phyloP scores from a whole-genome alignment of 2,113 vertebrate species.

The Aspiorhynchus laticeps region DNA sequence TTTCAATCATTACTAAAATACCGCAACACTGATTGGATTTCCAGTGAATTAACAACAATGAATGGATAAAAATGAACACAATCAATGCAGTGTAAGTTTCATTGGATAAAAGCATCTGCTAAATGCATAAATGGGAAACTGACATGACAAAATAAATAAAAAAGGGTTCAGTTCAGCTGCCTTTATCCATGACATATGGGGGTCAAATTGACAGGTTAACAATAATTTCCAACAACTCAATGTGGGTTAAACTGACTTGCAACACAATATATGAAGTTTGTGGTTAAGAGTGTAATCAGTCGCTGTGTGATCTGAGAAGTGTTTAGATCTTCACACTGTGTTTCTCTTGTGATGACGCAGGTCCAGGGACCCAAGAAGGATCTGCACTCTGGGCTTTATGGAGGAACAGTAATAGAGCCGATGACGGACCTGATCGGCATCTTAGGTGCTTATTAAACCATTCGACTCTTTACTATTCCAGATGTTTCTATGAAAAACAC shows the following conservation, averaged over 20 bases:
- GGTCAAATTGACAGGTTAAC: neutral
- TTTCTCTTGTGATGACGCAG: slow-evolving; percentile 57
- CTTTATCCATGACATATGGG: neutral
- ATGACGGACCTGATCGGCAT: slow-evolving; percentile 81
- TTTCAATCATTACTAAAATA: no score
- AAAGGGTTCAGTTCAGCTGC: no score
- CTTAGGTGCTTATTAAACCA: slow-evolving; percentile 65
- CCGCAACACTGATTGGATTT: no score
- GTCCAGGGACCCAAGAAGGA: slow-evolving; percentile 78
- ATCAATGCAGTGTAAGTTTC: no score
- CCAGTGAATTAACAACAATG: no score
- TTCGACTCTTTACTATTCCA: no score
- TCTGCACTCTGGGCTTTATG: slow-evolving; percentile 79
- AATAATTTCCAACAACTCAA: no score
- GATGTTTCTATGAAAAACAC: neutral
- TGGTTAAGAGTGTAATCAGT: neutral
- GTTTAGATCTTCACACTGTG: neutral
- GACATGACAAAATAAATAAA: no score
- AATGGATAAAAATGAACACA: no score
- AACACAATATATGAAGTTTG: neutral
- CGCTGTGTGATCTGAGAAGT: neutral
- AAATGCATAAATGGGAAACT: no score
- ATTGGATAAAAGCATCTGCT: no score
- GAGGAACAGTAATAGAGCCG: slow-evolving; percentile 77
- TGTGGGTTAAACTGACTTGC: neutral